phyloP scores from a whole-genome alignment of 2,113 vertebrate species.

The Ptilorrhoa leucosticta region DNA sequence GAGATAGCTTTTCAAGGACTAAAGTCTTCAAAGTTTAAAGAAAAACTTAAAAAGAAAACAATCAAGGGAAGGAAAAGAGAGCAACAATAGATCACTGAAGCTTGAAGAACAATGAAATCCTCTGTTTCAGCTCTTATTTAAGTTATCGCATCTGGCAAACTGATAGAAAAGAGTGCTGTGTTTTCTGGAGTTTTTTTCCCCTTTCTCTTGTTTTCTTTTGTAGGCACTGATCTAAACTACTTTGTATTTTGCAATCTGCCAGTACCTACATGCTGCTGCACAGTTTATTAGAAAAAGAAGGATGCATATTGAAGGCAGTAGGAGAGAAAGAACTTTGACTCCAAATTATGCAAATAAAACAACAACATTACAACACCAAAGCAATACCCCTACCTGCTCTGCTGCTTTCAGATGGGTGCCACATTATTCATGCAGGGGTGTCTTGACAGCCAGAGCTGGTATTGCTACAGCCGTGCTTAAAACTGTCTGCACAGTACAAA shows the following conservation, averaged over 20 bases:
- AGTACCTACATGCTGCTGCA: neutral
- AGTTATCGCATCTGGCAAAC: neutral
- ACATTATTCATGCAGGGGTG: neutral
- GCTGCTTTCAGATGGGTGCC: neutral
- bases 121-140: conserved; percentile 10
- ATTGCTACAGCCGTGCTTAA: neutral
- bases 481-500: neutral
- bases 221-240: neutral
- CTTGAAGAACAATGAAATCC: neutral
- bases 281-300: neutral
- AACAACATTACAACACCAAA: neutral
- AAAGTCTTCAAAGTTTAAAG: conserved; percentile 18
- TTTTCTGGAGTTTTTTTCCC: neutral
- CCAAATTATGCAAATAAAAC: neutral
- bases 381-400: neutral
- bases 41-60: neutral
- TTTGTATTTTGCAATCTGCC: neutral
- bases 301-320: neutral
- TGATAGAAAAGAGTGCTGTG: neutral
- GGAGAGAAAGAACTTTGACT: neutral
- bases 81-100: neutral
- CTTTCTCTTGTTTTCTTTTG: neutral
- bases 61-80: neutral
- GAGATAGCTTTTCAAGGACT: neutral
- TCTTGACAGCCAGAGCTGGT: neutral